Conservation (phyloP, 1,140 invertebrate genomes). For the Papilio aristodemus region DNA sequence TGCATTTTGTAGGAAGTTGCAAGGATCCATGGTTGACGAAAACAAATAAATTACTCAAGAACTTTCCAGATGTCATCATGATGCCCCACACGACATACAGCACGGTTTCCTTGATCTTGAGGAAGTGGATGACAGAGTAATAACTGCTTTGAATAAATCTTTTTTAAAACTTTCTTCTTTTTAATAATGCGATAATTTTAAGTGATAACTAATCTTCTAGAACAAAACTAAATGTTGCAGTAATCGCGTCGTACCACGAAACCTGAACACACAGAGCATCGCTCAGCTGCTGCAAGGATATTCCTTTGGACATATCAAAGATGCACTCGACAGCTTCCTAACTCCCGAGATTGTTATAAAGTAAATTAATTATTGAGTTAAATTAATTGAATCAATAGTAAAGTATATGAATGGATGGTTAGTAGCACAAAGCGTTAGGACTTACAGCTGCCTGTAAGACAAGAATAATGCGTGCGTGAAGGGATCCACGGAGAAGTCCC, state of each 20-base stretch:
- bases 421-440: too few relatives aligned
- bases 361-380: constrained; percentile 47
- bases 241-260: constrained; percentile 46
- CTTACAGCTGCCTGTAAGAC: too few relatives aligned
- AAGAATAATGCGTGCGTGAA: too few relatives aligned
- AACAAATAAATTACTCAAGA: constrained; percentile 46
- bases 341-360: constrained; percentile 49
- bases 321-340: constrained; percentile 50
- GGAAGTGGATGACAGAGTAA: constrained; percentile 55
- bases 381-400: background rate
- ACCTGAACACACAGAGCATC: constrained; percentile 51
- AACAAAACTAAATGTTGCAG: constrained; percentile 37
- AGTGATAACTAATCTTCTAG: background rate
- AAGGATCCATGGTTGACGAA: constrained; percentile 55
- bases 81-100: constrained; percentile 54
- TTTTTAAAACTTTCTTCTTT: background rate
- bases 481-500: too few relatives aligned
- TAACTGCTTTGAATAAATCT: constrained; percentile 21
- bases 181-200: background rate
- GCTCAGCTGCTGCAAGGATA: constrained; percentile 50
- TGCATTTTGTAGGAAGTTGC: constrained; percentile 51
- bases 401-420: background rate
- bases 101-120: constrained; percentile 46
- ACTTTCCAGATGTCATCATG: constrained; percentile 48
- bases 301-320: constrained; percentile 48